Evolutionary conservation across 2,888 invertebrate genomes (phyloP).

Genomic region (Netelia inedita): DNA sequence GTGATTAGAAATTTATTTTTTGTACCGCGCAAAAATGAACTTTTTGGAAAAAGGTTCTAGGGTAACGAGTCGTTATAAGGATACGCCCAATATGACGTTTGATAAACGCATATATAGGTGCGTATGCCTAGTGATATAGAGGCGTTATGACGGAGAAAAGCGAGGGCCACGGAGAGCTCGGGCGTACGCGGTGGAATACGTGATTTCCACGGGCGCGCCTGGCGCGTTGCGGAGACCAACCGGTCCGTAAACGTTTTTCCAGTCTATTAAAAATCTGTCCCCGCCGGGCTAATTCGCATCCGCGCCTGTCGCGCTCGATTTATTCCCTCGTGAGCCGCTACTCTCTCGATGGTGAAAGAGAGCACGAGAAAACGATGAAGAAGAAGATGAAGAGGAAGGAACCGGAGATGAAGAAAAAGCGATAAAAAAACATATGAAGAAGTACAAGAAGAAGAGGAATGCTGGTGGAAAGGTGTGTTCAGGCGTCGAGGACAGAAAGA

Average conservation of each 20-base stretch:
- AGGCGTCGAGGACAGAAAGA: slow-evolving; percentile 40
- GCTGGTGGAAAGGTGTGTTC: slow-evolving; percentile 53
- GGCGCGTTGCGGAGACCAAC: slow-evolving; percentile 66
- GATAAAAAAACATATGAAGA: slow-evolving; percentile 32
- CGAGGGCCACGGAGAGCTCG: slow-evolving; percentile 32
- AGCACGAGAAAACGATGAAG: slow-evolving; percentile 55
- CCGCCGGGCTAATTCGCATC: slow-evolving; percentile 74
- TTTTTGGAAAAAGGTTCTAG: not conserved
- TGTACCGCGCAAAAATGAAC: too few relatives aligned
- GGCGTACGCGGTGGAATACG: slow-evolving; percentile 59
- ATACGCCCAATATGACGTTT: slow-evolving; percentile 53
- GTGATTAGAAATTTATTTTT: not conserved
- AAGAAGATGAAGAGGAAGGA: slow-evolving; percentile 42
- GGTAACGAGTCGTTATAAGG: not conserved
- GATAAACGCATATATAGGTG: slow-evolving; percentile 23
- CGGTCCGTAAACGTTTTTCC: slow-evolving; percentile 74
- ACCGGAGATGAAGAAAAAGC: slow-evolving; percentile 56
- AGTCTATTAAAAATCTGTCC: slow-evolving; percentile 73
- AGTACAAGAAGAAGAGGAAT: slow-evolving; percentile 38
- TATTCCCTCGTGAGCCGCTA: slow-evolving; percentile 70
- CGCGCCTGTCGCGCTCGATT: slow-evolving; percentile 74
- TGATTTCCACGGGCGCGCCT: slow-evolving; percentile 67
- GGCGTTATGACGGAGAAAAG: slow-evolving; percentile 53
- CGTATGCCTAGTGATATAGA: slow-evolving; percentile 9
- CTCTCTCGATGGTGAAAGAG: slow-evolving; percentile 60